Evolutionary conservation across 1,140 invertebrate species (phyloP), one percentile per base, ranked within the genome.

Genomic region (Drepana arcuata): DNA sequence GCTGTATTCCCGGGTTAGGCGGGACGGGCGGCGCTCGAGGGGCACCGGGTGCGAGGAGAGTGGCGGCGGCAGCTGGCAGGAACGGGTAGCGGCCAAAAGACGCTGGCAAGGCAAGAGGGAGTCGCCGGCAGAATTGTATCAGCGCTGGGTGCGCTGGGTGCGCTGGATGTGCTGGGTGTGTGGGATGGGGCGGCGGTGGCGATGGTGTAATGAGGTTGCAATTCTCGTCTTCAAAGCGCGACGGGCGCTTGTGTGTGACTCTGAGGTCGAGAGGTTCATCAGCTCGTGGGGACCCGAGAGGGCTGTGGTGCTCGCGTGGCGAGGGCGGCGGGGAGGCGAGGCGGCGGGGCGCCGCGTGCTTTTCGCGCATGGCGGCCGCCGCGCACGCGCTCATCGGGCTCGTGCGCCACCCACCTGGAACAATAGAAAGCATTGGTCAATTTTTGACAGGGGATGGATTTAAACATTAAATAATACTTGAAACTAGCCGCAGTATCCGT

Each of bases 221-320:
- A 67, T 94, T 93, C 67, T 93, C 92, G 72, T 93, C 92, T 55
- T 91, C 88, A 3, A 91, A 54, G 7, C 87, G 78, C 47, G 68
- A 70, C 12, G 81, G 70, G 62, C 93, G 92, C 60, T 95, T 95
- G 66, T 91, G 90, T 26, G 92, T 92, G 26, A 95, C 86, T 42
- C 93, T 87, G 6, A 96, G 85, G 68, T 95, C 94, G 27, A 96
- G 78, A 1, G 94, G 94, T 61, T 93, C 91, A 47, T 93, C 91
- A 14, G 83, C 66, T 35, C 82, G 80, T 21, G 85, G 57, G 34
- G 79, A 57, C n/a, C 85, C 58, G 10, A 74, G 65, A 5, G 71
- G 74, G 49, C 66, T 73, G 53, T 54, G 53, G 56, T 55, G 63
- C 15, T 66, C 67, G 14, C 52, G 69, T 14, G 69, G 68, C 28